These are phyloP conservation scores for Phoxinus dragarum DNA, from an alignment of 2,797 vertebrate species.

Conservation along the genomic window DNA sequence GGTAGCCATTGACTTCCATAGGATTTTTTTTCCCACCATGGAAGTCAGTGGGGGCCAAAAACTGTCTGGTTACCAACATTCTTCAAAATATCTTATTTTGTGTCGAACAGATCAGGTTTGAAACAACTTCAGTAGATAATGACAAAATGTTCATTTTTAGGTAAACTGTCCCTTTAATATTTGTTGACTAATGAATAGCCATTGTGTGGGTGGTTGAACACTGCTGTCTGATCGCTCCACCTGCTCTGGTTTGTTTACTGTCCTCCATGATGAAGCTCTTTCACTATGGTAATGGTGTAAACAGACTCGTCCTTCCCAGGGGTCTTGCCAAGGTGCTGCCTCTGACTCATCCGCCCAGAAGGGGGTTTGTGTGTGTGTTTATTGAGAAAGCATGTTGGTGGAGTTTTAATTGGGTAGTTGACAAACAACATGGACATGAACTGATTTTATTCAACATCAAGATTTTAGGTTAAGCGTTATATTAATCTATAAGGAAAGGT, in stretches of 20 bases:
- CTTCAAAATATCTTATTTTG: neutral
- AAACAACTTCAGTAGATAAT: neutral
- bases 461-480: neutral
- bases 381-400: slow-evolving; percentile 13
- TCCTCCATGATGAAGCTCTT: slow-evolving; percentile 37
- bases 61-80: neutral
- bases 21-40: neutral
- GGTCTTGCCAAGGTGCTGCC: slow-evolving; percentile 36
- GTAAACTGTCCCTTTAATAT: neutral
- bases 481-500: neutral
- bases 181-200: slow-evolving; percentile 4
- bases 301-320: slow-evolving; percentile 39
- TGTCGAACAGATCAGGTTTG: neutral
- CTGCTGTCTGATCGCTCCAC: slow-evolving; percentile 21
- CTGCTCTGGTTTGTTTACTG: slow-evolving; percentile 42
- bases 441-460: neutral
- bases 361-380: slow-evolving; percentile 10
- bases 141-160: neutral
- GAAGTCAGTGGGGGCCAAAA: neutral
- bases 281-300: slow-evolving; percentile 47
- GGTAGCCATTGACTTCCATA: neutral
- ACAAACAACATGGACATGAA: neutral
- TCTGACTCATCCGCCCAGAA: slow-evolving; percentile 31
- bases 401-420: neutral
- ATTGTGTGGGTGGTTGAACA: slow-evolving; percentile 23